Base-by-base conservation (phyloP, 2,888 invertebrate species). In the Girardia tigrina region DNA sequence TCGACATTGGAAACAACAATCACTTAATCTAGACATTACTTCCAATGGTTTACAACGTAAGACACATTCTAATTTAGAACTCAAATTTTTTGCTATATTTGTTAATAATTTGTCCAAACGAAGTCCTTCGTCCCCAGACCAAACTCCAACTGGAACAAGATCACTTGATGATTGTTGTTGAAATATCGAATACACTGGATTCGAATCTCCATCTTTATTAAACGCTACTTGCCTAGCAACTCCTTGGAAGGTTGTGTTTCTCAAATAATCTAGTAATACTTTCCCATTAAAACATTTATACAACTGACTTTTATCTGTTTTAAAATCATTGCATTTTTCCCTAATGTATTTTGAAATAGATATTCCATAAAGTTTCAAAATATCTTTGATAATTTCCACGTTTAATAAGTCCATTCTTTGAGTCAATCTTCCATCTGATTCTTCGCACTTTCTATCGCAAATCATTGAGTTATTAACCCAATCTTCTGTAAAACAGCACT, bases 1-100 rank as follows among this genome's bases (percentile, higher is more conserved):
- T 8, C 56, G 56, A n/a, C 56, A 56, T 56, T 56, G 56, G 23
- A 56, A 56, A 56, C 56, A 56, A n/a, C 56, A 56, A n/a, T 56
- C 56, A n/a, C 56, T 56, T 56, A 56, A 16, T 56, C 56, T 56
- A 6, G n/a, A 12, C 56, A 56, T 56, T 8, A 56, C 56, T 16
- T 56, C 56, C 2, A 56, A 16, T 4, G 56, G 56, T 20, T 4
- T n/a, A 56, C 56, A 56, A n/a, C 23, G 56, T 23, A 56, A 20
- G 4, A 56, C 23, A n/a, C 56, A 56, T 56, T 56, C 23, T 12
- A 8, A 23, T 56, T 56, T 56, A 8, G n/a, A 6, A 6, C 20
- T 56, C 4, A 56, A 20, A 56, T 56, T 56, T 20, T 20, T n/a
- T 2, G 56, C n/a, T 20, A 23, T n/a, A 20, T 56, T 23, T 8